Evolutionary conservation across 1,140 invertebrate species (phyloP).

Genomic region (Scaptomyza hsui): DNA sequence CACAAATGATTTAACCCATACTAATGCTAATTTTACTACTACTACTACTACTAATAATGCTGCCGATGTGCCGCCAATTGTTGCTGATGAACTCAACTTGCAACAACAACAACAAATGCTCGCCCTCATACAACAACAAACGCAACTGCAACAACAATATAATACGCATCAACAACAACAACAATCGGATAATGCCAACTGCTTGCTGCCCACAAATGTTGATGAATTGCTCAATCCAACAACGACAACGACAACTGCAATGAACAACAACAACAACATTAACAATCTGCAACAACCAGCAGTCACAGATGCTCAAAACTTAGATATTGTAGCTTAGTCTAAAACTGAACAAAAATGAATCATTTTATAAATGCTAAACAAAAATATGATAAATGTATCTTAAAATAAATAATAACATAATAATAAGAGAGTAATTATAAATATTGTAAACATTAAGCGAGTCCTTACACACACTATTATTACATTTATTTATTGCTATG

Average conservation of each 20-base stretch:
- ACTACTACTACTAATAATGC: conserved; percentile 79
- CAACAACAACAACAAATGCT: conserved; percentile 79
- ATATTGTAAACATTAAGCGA: conserved; percentile 28
- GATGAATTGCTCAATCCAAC: conserved; percentile 52
- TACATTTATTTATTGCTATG: conserved; percentile 37
- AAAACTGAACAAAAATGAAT: conserved; percentile 49
- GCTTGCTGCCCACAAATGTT: conserved; percentile 28
- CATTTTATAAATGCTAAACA: conserved; percentile 69
- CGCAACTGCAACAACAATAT: conserved; percentile 80
- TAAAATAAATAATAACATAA: conserved; percentile 41
- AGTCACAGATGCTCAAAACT: conserved; percentile 84
- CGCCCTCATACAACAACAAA: conserved; percentile 77
- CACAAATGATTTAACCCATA: conserved; percentile 72
- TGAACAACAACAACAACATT: conserved; percentile 47
- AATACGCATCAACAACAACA: conserved; percentile 63
- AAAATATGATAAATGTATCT: conserved; percentile 49
- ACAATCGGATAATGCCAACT: conserved; percentile 43
- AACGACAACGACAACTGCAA: conserved; percentile 38
- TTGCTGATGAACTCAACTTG: conserved; percentile 40
- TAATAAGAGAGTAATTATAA: conserved; percentile 37
- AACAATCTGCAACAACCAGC: conserved; percentile 62
- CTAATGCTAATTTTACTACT: conserved; percentile 81
- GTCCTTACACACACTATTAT: conserved; percentile 44
- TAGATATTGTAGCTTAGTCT: conserved; percentile 84
- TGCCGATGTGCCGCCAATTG: conserved; percentile 56